Evolutionary conservation across 64 coral and sea anemone genomes (phyloP).

Genomic region (Dendronephthya gigantea): DNA sequence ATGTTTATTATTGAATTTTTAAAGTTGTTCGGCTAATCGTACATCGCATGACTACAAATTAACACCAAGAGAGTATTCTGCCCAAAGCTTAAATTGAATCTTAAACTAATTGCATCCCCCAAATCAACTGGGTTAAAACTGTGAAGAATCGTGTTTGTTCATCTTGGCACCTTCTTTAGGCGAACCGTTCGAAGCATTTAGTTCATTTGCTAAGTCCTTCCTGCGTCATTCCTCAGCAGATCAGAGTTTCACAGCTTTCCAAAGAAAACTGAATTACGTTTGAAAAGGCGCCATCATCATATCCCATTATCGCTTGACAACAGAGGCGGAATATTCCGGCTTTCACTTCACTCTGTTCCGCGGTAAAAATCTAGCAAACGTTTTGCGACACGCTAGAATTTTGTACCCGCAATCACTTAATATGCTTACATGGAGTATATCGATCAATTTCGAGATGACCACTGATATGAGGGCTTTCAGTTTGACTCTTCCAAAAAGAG

Average conservation of each 20-base stretch:
- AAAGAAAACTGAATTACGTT: background rate
- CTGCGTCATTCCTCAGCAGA: background rate
- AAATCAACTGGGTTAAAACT: background rate
- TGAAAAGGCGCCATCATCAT: background rate
- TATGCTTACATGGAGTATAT: too few species aligned
- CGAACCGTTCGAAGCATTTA: background rate
- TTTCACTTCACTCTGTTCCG: background rate
- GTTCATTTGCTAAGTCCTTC: conserved; percentile 7
- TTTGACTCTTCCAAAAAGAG: too few species aligned
- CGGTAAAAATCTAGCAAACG: background rate
- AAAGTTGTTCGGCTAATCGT: too few species aligned
- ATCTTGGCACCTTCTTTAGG: background rate
- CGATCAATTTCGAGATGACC: too few species aligned
- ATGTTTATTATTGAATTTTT: too few species aligned
- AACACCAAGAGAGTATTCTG: too few species aligned
- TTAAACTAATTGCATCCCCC: background rate
- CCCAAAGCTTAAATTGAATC: too few species aligned
- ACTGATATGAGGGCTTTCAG: too few species aligned
- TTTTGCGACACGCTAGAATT: background rate
- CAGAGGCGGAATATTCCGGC: background rate
- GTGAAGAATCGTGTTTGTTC: background rate
- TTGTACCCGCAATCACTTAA: too few species aligned
- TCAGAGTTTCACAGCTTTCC: background rate
- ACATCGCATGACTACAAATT: too few species aligned
- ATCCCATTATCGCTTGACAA: background rate